A percentile compares a stretch with the other conserved stretches of the same genome.
Evolutionary conservation across 2,888 invertebrate genomes (phyloP).

Genomic region (Maniola hyperantus): DNA sequence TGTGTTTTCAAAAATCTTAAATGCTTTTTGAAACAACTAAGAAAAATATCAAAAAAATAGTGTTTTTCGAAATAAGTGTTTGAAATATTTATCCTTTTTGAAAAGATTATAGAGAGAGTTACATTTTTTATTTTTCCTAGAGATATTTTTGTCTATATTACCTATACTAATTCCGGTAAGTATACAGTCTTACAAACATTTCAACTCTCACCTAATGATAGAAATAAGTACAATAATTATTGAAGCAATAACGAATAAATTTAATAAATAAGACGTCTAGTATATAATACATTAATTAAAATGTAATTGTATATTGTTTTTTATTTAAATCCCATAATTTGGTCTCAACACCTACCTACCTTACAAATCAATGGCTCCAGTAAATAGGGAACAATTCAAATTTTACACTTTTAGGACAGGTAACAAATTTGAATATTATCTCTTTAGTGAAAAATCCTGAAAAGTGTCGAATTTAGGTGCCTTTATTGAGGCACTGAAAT

Average conservation of each 20-base stretch:
- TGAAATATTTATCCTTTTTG: background rate
- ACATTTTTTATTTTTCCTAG: slow-evolving; percentile 3
- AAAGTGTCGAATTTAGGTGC: too few species aligned
- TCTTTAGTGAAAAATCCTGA: too few species aligned
- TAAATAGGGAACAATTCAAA: too few species aligned
- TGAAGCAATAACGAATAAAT: slow-evolving; percentile 64
- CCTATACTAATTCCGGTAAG: slow-evolving; percentile 11
- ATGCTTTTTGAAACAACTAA: too few species aligned
- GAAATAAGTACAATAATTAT: slow-evolving; percentile 72
- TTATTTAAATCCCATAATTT: slow-evolving; percentile 41
- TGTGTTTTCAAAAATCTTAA: too few species aligned
- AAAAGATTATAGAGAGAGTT: background rate
- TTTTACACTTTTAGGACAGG: too few species aligned
- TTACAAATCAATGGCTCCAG: too few species aligned
- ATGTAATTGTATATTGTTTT: slow-evolving; percentile 53
- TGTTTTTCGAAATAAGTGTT: background rate
- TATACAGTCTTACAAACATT: slow-evolving; percentile 26
- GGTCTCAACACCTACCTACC: too few species aligned
- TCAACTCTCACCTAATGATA: slow-evolving; percentile 47
- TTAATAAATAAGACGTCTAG: slow-evolving; percentile 49
- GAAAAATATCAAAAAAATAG: too few species aligned
- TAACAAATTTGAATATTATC: too few species aligned
- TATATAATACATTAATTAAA: slow-evolving; percentile 61
- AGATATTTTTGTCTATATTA: slow-evolving; percentile 11
- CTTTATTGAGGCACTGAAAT: too few species aligned